Evolutionary conservation across 2,888 invertebrate species (phyloP).

Genomic region (Creontiades dilutus): DNA sequence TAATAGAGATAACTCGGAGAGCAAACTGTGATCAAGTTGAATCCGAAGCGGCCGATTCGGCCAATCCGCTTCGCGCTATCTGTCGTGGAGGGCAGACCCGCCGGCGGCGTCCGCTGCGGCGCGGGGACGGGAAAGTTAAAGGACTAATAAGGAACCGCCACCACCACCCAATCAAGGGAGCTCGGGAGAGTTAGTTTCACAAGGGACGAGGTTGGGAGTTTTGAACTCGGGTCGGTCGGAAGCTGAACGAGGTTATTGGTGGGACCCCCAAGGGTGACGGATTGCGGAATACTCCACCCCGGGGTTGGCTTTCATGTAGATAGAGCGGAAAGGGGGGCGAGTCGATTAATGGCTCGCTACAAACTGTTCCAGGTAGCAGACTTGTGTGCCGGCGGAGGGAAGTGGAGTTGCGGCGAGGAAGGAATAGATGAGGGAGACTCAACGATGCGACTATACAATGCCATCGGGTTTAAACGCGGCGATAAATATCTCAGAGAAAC

Average conservation of each 20-base stretch:
- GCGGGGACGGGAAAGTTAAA: background rate
- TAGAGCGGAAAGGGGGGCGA: background rate
- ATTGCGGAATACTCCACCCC: slow-evolving; percentile 21
- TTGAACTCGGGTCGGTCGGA: slow-evolving; percentile 11
- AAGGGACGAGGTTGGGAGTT: slow-evolving; percentile 15
- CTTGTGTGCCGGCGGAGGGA: too few species aligned
- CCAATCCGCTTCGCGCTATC: background rate
- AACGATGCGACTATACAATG: background rate
- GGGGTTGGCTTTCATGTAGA: slow-evolving; percentile 14
- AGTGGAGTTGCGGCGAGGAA: background rate
- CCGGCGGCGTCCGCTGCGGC: background rate
- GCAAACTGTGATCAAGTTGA: background rate
- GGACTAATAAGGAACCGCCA: slow-evolving; percentile 16
- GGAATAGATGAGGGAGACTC: too few species aligned
- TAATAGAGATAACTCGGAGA: background rate
- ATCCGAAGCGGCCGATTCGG: background rate
- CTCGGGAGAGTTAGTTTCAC: background rate
- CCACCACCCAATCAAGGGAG: slow-evolving; percentile 34
- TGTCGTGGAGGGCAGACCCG: background rate
- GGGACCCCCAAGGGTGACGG: slow-evolving; percentile 3
- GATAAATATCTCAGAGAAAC: slow-evolving; percentile 5
- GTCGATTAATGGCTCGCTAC: slow-evolving; percentile 35
- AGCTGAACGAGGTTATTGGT: slow-evolving; percentile 1
- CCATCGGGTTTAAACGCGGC: background rate
- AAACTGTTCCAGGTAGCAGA: slow-evolving; percentile 1